phyloP scores from a whole-genome alignment of 2,797 vertebrate species.

The Etheostoma perlongum region DNA sequence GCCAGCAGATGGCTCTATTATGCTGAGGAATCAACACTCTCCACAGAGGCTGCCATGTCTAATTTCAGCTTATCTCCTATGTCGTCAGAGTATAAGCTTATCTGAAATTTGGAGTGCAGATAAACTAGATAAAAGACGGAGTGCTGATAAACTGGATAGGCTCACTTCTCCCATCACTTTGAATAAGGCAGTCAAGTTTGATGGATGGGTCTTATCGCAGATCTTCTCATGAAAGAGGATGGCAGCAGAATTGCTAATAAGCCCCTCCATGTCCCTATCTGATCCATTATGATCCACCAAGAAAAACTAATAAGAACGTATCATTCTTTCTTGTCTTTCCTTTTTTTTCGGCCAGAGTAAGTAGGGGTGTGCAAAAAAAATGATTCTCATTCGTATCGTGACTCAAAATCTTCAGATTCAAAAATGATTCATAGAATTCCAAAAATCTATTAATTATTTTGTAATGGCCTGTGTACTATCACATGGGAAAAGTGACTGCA shows the following conservation, averaged over 20 bases:
- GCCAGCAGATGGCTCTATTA: slow-evolving; percentile 82
- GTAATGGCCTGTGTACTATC: too few relatives aligned
- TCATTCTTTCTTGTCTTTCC: slow-evolving; percentile 24
- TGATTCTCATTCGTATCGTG: too few relatives aligned
- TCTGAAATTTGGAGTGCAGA: slow-evolving; percentile 61
- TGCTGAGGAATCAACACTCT: slow-evolving; percentile 40
- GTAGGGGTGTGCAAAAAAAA: background rate
- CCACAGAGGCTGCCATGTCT: slow-evolving; percentile 22
- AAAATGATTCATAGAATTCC: too few relatives aligned
- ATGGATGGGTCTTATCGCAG: slow-evolving; percentile 74
- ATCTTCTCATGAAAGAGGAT: slow-evolving; percentile 52
- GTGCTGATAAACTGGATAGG: slow-evolving; percentile 63
- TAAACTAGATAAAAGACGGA: slow-evolving; percentile 43
- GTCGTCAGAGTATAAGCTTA: slow-evolving; percentile 45
- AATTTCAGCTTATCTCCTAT: slow-evolving; percentile 27
- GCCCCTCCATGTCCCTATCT: slow-evolving; percentile 55
- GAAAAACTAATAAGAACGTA: slow-evolving; percentile 54
- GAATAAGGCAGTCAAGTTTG: slow-evolving; percentile 67
- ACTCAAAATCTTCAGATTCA: too few relatives aligned
- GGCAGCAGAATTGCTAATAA: slow-evolving; percentile 63
- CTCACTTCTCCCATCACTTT: slow-evolving; percentile 56
- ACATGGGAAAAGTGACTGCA: too few relatives aligned
- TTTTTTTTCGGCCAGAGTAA: background rate
- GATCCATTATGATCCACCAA: slow-evolving; percentile 62
- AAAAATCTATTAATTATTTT: too few relatives aligned